Evolutionary conservation across 2,113 vertebrate species (phyloP).

Genomic region (Callipepla californica): DNA sequence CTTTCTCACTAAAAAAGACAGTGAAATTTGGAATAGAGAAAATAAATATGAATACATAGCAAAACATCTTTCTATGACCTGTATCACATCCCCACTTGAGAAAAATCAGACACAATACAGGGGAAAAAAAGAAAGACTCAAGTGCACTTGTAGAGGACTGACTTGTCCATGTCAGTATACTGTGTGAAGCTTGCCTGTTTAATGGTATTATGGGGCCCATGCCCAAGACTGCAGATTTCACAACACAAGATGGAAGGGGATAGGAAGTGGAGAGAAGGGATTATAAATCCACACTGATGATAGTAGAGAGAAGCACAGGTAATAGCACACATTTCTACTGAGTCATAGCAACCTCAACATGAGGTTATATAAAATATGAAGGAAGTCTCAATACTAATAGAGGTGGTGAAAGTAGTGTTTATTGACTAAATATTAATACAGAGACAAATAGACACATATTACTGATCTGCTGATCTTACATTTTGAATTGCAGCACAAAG

Average conservation of each 20-base stretch:
- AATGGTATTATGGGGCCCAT: accelerated
- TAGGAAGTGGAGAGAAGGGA: neutral
- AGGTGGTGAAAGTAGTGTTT: neutral
- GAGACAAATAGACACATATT: neutral
- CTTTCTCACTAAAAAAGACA: neutral
- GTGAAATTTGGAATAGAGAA: neutral
- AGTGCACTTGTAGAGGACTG: neutral
- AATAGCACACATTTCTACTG: neutral
- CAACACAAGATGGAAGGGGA: neutral
- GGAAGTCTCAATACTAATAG: neutral
- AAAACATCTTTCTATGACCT: neutral
- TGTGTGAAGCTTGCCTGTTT: neutral
- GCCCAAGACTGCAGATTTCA: neutral
- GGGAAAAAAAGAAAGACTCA: neutral
- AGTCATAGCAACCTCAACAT: neutral
- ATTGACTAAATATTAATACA: neutral
- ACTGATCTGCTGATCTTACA: neutral
- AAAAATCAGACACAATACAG: neutral
- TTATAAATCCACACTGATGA: neutral
- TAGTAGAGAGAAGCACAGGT: neutral
- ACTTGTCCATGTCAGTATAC: neutral
- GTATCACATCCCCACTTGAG: neutral
- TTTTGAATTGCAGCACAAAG: neutral
- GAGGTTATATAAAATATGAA: neutral
- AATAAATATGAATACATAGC: neutral